Evolutionary conservation across 2,113 vertebrate genomes (phyloP), one percentile per base, ranked within the genome.

Genomic region (Mormyrus lacerda): DNA sequence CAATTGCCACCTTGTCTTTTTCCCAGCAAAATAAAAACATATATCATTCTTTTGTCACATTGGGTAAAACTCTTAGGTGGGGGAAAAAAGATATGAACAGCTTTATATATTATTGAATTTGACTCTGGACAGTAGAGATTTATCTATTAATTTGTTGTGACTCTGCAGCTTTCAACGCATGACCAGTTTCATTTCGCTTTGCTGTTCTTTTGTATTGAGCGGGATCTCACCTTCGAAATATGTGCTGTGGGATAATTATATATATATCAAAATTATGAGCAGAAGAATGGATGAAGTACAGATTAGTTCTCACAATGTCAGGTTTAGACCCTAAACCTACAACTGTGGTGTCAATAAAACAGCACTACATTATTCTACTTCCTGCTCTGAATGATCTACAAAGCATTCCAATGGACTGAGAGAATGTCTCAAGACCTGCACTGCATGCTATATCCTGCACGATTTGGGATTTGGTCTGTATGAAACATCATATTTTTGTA

Each of bases 111-210:
- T 45, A 27, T 48, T 55, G 87, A 79, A 87, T 88, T 91, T 89
- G 76, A 76, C 65, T 44, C 44, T 39, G 88, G 91, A 92, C 91
- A 93, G 86, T 90, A 86, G 93, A 96, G 95, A 96, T 96, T 96
- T 96, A 96, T 95, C 93, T 94, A 92, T 95, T 96, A 92, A 96
- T 96, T 95, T 95, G 94, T 95, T 94, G 93, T 94, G 93, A 94
- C 92, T 88, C 91, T 94, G 92, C 93, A 93, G 93, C 90, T 94
- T 92, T 93, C 91, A 94, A 88, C 90, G 85, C 93, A 95, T 91
- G 91, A 91, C 90, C 94, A 94, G 93, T 93, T 92, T 91, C 95
- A 93, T 95, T 94, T 95, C 94, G 94, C 95, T 95, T 94, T 91
- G 90, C 93, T 93, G 92, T 92, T 94, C 94, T 93, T 92, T 94